Evolutionary conservation across 2,797 vertebrate species (phyloP), one percentile per base, ranked within the genome.

Genomic region (Ciconia nigra): DNA sequence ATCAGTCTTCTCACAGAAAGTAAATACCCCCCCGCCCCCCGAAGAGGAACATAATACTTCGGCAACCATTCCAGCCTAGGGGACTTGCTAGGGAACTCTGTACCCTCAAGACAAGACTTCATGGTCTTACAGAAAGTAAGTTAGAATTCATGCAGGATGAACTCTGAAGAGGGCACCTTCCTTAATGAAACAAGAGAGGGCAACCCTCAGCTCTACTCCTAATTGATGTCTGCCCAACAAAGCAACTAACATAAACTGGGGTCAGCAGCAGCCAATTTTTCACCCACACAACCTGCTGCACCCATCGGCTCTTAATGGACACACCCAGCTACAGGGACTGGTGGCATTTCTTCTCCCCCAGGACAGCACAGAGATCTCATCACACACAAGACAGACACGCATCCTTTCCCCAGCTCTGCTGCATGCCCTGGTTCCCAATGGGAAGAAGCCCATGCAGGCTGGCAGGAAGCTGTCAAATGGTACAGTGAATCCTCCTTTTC

Each of bases 351-450:
- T 47, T 57, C 11, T 37, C 25, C 24, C 51, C 25, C 20, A 18
- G 31, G 54, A 41, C 33, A 51, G 55, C 58, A 59, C 13, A 7
- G 18, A 42, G 14, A 72, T 8, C 26, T 13, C 59, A 62, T 17
- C 54, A 37, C 14, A 26, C 7, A 5, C 0, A 2, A 49, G 16
- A 57, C 15, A 7, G n/a, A 19, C 0, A 3, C 0, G 0, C 15
- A 61, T 10, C 39, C 39, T 25, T 69, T n/a, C 20, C 33, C 13
- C 69, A 77, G 69, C 28, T 57, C 70, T 13, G 55, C 47, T 20
- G 18, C 22, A 18, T 0, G 2, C 3, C 9, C 7, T 3, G 5
- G 6, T 2, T 69, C 31, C 54, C 59, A 65, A 17, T 0, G 26
- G 31, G 16, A 61, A 31, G 47, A 11, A 78, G 20, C 11, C 47